Conservation (phyloP, 2,888 invertebrate genomes). For the Acronicta alni region DNA sequence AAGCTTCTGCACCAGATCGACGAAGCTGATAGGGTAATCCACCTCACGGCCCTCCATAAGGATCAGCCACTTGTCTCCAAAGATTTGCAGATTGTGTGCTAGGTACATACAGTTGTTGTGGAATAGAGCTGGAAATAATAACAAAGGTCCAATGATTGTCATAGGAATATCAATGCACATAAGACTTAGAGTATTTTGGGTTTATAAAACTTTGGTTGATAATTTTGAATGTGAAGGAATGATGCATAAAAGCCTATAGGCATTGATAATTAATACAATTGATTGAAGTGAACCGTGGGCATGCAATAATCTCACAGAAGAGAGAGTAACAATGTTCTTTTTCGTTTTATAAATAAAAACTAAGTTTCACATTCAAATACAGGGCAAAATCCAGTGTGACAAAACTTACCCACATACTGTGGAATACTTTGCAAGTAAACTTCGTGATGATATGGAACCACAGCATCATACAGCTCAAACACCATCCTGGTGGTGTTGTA, state of each 20-base stretch:
- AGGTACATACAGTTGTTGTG: slow-evolving; percentile 98
- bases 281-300: no score
- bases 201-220: no score
- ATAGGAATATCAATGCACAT: neutral
- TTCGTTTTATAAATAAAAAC: no score
- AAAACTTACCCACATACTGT: slow-evolving; percentile 93
- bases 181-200: no score
- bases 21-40: slow-evolving; percentile 90
- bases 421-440: slow-evolving; percentile 95
- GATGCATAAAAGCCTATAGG: no score
- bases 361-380: no score
- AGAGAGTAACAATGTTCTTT: no score
- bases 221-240: no score
- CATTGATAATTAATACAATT: no score
- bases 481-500: slow-evolving; percentile 92
- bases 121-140: slow-evolving; percentile 91
- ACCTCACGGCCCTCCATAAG: slow-evolving; percentile 88
- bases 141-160: no score
- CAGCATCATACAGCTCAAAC: slow-evolving; percentile 93
- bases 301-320: no score
- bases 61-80: slow-evolving; percentile 91
- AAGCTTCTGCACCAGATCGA: slow-evolving; percentile 91
- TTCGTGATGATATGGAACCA: slow-evolving; percentile 94
- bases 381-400: neutral
- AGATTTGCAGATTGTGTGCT: slow-evolving; percentile 92